These are phyloP conservation scores for Hyaena hyaena DNA, from an alignment of 2,113 vertebrate genomes.

Conservation along the genomic window DNA sequence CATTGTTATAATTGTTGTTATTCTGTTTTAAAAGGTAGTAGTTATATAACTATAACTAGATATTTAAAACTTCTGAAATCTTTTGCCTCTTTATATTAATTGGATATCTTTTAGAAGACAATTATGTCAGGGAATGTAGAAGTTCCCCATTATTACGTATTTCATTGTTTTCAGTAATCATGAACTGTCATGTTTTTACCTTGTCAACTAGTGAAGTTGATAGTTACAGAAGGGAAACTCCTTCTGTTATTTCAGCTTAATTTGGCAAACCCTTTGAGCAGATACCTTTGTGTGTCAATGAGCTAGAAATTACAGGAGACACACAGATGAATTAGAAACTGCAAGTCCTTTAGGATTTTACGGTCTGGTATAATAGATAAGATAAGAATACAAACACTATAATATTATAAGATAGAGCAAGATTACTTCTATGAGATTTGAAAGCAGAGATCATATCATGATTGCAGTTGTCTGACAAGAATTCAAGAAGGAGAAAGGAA, in stretches of 20 bases:
- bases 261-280: constrained; percentile 17
- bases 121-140: neutral
- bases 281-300: neutral
- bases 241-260: neutral
- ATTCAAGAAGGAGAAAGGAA: constrained; percentile 29
- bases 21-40: neutral
- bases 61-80: constrained; percentile 11
- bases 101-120: neutral
- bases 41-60: neutral
- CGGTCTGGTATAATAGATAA: neutral
- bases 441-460: neutral
- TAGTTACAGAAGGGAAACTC: neutral
- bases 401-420: neutral
- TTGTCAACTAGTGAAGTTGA: neutral
- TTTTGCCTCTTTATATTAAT: neutral
- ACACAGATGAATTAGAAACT: neutral
- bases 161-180: neutral
- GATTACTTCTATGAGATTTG: neutral
- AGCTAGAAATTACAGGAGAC: neutral
- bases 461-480: neutral
- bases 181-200: neutral
- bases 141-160: neutral
- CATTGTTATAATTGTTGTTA: neutral
- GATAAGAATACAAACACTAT: neutral
- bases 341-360: neutral